phyloP scores from a whole-genome alignment of 2,113 vertebrate genomes.

The Cryptotis parvus region DNA sequence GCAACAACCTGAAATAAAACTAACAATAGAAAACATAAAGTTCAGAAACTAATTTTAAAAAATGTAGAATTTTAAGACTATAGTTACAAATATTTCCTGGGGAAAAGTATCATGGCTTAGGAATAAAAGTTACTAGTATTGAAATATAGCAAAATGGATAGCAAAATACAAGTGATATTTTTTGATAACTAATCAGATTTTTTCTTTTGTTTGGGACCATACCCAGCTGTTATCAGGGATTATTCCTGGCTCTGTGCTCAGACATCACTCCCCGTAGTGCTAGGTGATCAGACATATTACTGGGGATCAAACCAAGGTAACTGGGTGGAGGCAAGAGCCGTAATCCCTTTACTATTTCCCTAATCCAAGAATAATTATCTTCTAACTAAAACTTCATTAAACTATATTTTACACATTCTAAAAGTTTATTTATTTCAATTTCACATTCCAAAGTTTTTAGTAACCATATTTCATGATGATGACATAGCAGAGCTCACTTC shows the following conservation, averaged over 20 bases:
- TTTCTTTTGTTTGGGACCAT: too few species aligned
- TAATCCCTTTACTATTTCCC: too few species aligned
- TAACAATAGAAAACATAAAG: background rate
- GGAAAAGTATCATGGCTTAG: conserved; percentile 36
- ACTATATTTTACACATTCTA: background rate
- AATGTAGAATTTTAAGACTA: conserved; percentile 8
- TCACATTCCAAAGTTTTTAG: background rate
- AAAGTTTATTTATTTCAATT: background rate
- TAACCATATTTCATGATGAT: background rate
- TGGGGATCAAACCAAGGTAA: too few species aligned
- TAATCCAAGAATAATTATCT: background rate
- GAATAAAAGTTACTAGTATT: conserved; percentile 1
- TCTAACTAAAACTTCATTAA: background rate
- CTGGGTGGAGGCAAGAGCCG: too few species aligned
- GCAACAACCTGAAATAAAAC: conserved; percentile 19
- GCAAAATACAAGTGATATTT: background rate
- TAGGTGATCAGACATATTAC: too few species aligned
- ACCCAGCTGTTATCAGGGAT: too few species aligned
- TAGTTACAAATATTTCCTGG: background rate
- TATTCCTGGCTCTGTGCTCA: too few species aligned
- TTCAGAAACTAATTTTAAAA: background rate
- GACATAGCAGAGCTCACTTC: background rate
- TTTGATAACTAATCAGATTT: background rate
- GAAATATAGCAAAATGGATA: background rate
- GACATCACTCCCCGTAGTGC: too few species aligned